phyloP scores from a whole-genome alignment of 2,113 vertebrate genomes.

The Ceyx melanurus region DNA sequence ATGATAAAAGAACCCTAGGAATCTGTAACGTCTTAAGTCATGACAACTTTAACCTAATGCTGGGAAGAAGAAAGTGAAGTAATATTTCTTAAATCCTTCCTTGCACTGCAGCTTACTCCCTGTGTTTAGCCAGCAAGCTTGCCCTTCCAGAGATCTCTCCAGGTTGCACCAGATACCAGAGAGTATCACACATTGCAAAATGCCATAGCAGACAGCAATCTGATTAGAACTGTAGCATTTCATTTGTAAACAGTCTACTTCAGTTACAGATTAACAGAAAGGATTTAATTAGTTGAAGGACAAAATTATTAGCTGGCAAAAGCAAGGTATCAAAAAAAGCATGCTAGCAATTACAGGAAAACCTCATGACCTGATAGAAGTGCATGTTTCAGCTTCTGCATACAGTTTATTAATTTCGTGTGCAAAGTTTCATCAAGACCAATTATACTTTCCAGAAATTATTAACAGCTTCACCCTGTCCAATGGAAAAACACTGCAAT shows the following conservation, averaged over 20 bases:
- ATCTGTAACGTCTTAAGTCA: not conserved
- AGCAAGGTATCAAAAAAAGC: not conserved
- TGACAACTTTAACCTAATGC: not conserved
- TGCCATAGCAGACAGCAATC: not conserved
- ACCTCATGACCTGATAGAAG: not conserved
- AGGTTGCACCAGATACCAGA: conserved; percentile 3
- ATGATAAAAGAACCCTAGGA: not conserved
- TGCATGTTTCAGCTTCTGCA: not conserved
- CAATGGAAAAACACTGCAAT: not conserved
- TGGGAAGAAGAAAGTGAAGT: not conserved
- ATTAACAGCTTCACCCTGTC: not conserved
- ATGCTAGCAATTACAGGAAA: not conserved
- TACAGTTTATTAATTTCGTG: not conserved
- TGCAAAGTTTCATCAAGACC: not conserved
- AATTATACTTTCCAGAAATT: not conserved
- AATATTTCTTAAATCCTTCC: conserved; percentile 7
- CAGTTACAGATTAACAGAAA: conserved; percentile 62
- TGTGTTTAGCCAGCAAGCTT: conserved; percentile 31
- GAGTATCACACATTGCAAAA: not conserved
- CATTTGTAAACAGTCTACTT: conserved; percentile 28
- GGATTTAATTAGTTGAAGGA: conserved; percentile 13
- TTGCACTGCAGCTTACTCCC: not conserved
- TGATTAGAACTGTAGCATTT: conserved; percentile 45
- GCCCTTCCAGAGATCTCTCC: conserved; percentile 35
- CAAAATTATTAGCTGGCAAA: conserved; percentile 6